Conservation (phyloP, 2,888 invertebrate species). For the Cephus sareptanus region DNA sequence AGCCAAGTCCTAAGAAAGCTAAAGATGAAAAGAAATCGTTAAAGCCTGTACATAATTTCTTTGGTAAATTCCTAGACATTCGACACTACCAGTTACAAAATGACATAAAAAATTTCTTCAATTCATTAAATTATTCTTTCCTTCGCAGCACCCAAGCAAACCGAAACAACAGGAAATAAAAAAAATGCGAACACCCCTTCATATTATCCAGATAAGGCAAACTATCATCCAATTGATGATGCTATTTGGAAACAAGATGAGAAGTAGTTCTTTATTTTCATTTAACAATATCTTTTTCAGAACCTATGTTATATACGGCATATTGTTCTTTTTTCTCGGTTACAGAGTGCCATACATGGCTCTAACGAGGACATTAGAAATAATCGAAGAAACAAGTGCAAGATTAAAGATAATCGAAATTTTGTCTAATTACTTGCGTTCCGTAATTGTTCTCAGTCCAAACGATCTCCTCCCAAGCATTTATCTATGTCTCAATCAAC, state of each 20-base stretch:
- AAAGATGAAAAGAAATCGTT: constrained; percentile 17
- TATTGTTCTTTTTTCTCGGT: constrained; percentile 30
- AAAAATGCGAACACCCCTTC: constrained; percentile 52
- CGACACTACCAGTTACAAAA: neutral
- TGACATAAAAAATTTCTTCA: neutral
- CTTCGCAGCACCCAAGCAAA: constrained; percentile 12
- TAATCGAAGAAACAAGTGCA: constrained; percentile 86
- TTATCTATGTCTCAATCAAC: constrained; percentile 94
- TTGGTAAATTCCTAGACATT: constrained; percentile 34
- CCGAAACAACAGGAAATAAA: constrained; percentile 32
- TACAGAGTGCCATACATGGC: constrained; percentile 92
- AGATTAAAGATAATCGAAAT: constrained; percentile 93
- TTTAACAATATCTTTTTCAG: neutral
- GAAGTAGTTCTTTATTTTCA: constrained; percentile 67
- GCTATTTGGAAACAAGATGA: constrained; percentile 84
- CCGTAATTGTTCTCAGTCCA: constrained; percentile 88
- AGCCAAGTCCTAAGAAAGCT: constrained; percentile 13
- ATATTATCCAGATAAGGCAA: constrained; percentile 78
- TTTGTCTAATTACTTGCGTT: constrained; percentile 90
- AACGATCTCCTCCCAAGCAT: constrained; percentile 91
- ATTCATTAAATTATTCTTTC: constrained; percentile 7
- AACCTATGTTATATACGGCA: neutral
- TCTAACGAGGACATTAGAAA: constrained; percentile 87
- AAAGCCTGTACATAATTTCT: constrained; percentile 46
- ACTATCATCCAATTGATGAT: constrained; percentile 86